These are phyloP conservation scores for Eutrigla gurnardus DNA, from an alignment of 2,797 vertebrate species.

Conservation along the genomic window DNA sequence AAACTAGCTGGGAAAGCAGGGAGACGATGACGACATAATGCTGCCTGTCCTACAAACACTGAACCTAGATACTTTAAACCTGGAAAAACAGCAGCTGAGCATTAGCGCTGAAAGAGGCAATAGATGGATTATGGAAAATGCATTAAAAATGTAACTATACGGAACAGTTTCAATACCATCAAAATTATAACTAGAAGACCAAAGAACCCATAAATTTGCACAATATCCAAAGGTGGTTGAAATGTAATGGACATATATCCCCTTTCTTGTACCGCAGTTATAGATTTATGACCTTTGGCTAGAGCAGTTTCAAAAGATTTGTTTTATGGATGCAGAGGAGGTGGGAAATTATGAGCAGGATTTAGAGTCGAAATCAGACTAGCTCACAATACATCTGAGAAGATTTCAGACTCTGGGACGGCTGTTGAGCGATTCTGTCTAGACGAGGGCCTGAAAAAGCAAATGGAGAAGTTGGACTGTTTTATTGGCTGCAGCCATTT, in stretches of 20 bases:
- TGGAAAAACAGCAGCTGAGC: slow-evolving; percentile 4
- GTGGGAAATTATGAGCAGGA: slow-evolving; percentile 22
- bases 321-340: slow-evolving; percentile 33
- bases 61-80: slow-evolving; percentile 4
- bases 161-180: slow-evolving; percentile 20
- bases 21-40: slow-evolving; percentile 39
- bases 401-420: slow-evolving; percentile 42
- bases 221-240: slow-evolving; percentile 16
- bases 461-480: slow-evolving; percentile 43
- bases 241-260: slow-evolving; percentile 18
- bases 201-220: slow-evolving; percentile 12
- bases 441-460: slow-evolving; percentile 60
- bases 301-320: slow-evolving; percentile 35
- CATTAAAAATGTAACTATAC: neutral
- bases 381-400: slow-evolving; percentile 43
- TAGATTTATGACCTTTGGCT: slow-evolving; percentile 39
- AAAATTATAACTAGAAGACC: slow-evolving; percentile 15
- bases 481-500: slow-evolving; percentile 65
- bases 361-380: slow-evolving; percentile 21
- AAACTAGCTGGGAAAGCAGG: slow-evolving; percentile 47
- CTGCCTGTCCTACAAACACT: slow-evolving; percentile 19
- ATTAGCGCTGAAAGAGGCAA: neutral
- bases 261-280: slow-evolving; percentile 26
- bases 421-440: slow-evolving; percentile 50
- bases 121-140: neutral